phyloP scores from a whole-genome alignment of 2,113 vertebrate species.

The Stigmatopora nigra region DNA sequence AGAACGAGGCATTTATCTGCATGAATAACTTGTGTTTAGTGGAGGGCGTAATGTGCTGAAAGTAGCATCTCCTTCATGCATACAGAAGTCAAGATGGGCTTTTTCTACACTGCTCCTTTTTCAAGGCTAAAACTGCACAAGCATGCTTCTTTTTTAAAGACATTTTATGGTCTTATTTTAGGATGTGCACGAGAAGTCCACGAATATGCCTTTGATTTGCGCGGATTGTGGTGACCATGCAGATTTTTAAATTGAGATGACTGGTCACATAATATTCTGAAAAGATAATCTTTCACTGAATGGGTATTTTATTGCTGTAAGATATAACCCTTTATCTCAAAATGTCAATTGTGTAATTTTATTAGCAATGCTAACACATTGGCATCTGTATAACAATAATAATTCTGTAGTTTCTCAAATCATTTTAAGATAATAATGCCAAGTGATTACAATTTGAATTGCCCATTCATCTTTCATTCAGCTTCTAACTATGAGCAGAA shows the following conservation, averaged over 20 bases:
- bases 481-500: too few relatives aligned
- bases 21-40: slow-evolving; percentile 71
- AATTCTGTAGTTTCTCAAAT: too few relatives aligned
- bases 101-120: slow-evolving; percentile 52
- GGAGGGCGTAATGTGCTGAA: slow-evolving; percentile 73
- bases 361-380: neutral
- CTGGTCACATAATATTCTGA: neutral
- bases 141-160: neutral
- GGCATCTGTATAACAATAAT: neutral
- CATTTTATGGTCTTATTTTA: neutral
- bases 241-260: neutral
- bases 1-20: slow-evolving; percentile 74
- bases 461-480: too few relatives aligned
- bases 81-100: slow-evolving; percentile 61
- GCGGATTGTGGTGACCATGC: neutral
- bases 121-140: slow-evolving; percentile 13
- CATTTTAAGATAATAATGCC: too few relatives aligned
- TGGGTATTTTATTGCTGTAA: too few relatives aligned
- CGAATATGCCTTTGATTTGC: neutral
- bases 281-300: neutral
- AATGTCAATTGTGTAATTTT: neutral
- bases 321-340: neutral
- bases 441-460: too few relatives aligned
- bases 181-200: neutral
- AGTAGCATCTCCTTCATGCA: slow-evolving; percentile 73